phyloP scores from a whole-genome alignment of 2,797 vertebrate species.

The Telmatherina bonti region DNA sequence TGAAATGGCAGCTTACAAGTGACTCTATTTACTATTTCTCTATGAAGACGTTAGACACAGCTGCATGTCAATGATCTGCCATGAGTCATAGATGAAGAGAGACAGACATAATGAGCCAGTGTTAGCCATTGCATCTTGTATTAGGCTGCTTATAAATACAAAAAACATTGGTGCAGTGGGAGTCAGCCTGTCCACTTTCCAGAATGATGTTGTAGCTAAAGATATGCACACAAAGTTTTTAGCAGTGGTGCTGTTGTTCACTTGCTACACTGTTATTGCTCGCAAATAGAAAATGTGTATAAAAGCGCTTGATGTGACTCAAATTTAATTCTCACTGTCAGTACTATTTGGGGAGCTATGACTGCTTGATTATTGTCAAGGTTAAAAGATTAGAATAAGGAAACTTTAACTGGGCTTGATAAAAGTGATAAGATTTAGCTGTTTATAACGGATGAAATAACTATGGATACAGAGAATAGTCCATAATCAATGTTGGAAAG shows the following conservation, averaged over 20 bases:
- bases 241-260: background rate
- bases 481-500: no score
- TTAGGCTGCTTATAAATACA: conserved; percentile 19
- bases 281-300: background rate
- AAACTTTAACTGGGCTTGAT: no score
- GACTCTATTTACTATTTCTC: conserved; percentile 39
- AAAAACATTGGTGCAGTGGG: background rate
- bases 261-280: background rate
- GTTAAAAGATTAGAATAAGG: no score
- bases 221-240: background rate
- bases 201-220: background rate
- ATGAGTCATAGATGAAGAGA: conserved; percentile 19
- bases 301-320: background rate
- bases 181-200: background rate
- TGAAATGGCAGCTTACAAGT: conserved; percentile 21
- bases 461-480: no score
- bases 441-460: no score
- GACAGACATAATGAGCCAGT: conserved; percentile 27
- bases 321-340: no score
- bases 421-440: no score
- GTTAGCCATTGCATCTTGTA: conserved; percentile 33
- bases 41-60: conserved; percentile 31
- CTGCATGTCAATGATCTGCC: conserved; percentile 27
- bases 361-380: no score
- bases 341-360: no score